A percentile compares a stretch with the other conserved stretches of the same genome.
phyloP scores from a whole-genome alignment of 2,888 invertebrate species.

The Tiliacea aurago region DNA sequence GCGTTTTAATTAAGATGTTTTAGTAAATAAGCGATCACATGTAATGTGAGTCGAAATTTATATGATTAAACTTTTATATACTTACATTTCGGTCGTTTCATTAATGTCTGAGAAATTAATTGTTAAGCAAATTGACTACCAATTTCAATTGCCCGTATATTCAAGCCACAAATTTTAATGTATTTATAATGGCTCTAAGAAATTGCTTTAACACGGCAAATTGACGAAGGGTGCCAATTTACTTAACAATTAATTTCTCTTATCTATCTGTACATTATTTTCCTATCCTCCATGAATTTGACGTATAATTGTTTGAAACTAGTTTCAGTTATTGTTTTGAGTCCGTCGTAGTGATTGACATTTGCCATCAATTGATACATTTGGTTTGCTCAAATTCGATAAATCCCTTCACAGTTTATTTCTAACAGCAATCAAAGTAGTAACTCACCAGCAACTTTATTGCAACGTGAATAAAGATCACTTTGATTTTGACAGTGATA shows the following conservation, averaged over 20 bases:
- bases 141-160: neutral
- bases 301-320: neutral
- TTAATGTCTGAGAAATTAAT: slow-evolving; percentile 1
- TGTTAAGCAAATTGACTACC: neutral
- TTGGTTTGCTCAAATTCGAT: neutral
- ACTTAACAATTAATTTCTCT: neutral
- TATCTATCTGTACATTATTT: neutral
- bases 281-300: neutral
- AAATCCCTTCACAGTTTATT: too few species aligned
- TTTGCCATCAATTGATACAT: neutral
- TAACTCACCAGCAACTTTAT: neutral
- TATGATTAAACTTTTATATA: slow-evolving; percentile 32
- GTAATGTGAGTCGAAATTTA: slow-evolving; percentile 16
- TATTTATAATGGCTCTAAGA: too few species aligned
- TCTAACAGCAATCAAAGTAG: neutral
- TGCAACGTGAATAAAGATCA: neutral
- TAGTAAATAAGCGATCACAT: slow-evolving; percentile 18
- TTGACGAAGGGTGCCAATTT: neutral
- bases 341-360: slow-evolving; percentile 1
- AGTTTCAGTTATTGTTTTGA: neutral
- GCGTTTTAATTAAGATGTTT: neutral
- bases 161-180: neutral
- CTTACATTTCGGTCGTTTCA: slow-evolving; percentile 27
- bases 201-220: neutral
- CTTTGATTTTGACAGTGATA: neutral